Evolutionary conservation across 2,888 invertebrate species (phyloP), one percentile per base, ranked within the genome.

Genomic region (Chromoteleia sp.): DNA sequence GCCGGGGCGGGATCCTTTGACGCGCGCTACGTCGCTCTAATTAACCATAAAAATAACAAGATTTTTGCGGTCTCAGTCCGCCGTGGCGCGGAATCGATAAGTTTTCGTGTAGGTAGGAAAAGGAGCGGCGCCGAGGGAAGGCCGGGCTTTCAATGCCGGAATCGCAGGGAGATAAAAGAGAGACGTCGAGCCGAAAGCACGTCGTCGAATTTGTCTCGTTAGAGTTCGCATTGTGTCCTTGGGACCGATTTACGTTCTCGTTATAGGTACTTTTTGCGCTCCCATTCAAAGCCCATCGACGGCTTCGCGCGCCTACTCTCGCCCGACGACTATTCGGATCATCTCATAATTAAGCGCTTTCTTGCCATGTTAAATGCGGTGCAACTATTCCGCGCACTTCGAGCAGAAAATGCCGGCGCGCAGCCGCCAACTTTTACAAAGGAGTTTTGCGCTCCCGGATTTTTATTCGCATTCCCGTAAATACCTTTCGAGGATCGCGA

Each of bases 121-220:
- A 67, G 65, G 58, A 48, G 5, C 39, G n/a, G n/a, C n/a, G n/a
- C 50, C 36, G 63, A 17, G 7, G 33, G 14, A 48, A 43, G 33
- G 21, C 33, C 39, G 71, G 58, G 78, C 50, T 81, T 82, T 83
- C 75, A 76, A 78, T 71, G 75, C 56, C 68, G 74, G 52, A 82
- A 85, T 84, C 83, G 86, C 80, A 75, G 71, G 56, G 74, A 84
- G 78, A 80, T 82, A 73, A 81, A 82, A 80, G 81, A 73, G 83
- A 73, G 82, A 84, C 81, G 73, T 86, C 81, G 83, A 83, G 84
- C 86, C 78, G 85, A 85, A 87, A 86, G 87, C 87, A 86, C 87
- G 88, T 88, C 89, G 88, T 89, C 90, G 88, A 90, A 91, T 91
- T 90, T 91, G 90, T 91, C 91, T 91, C 91, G 89, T 91, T 91